These are phyloP conservation scores for Probosciger aterrimus DNA, from an alignment of 2,113 vertebrate genomes.

Conservation along the genomic window DNA sequence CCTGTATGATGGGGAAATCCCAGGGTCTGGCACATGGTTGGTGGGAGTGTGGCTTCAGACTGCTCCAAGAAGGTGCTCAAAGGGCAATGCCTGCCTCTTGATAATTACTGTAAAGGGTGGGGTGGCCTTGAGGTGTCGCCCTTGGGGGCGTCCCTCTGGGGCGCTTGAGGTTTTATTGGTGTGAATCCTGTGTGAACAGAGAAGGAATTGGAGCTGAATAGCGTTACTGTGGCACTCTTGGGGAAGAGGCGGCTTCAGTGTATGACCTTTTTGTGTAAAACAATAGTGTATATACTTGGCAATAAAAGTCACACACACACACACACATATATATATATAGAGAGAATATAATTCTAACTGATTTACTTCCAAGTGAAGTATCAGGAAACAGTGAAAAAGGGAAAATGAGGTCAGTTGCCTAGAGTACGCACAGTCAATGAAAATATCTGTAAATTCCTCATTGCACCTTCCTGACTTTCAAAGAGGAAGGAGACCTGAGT, in stretches of 20 bases:
- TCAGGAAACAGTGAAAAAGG: background rate
- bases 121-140: background rate
- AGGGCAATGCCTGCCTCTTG: background rate
- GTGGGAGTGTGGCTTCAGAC: background rate
- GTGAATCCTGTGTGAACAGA: background rate
- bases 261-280: background rate
- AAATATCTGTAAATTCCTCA: background rate
- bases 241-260: background rate
- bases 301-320: background rate
- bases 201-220: background rate
- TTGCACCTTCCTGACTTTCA: background rate
- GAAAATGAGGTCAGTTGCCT: background rate
- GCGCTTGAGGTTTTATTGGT: rapidly evolving
- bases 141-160: background rate
- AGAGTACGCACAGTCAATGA: background rate
- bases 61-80: background rate
- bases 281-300: background rate
- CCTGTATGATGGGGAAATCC: background rate
- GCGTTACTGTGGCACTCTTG: background rate
- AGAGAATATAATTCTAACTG: background rate
- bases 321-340: background rate
- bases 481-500: background rate
- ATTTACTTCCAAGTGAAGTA: background rate
- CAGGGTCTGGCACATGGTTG: background rate
- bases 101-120: background rate